These are phyloP conservation scores for Atractosteus spatula DNA, from an alignment of 2,113 vertebrate species.

Conservation along the genomic window DNA sequence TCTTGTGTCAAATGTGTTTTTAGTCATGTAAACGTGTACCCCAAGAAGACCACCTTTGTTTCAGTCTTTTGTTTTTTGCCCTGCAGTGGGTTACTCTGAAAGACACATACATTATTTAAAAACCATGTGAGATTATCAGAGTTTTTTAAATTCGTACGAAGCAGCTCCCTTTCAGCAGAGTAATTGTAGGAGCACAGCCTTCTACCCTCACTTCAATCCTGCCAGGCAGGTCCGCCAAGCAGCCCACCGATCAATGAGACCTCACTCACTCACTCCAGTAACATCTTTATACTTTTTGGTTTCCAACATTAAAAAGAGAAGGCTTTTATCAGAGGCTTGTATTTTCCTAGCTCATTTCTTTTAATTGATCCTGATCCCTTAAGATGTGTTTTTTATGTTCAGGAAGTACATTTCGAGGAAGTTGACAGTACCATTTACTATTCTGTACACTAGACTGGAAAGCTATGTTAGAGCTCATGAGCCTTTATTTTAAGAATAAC, in stretches of 20 bases:
- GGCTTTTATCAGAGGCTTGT: conserved; percentile 46
- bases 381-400: background rate
- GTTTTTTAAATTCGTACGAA: too few species aligned
- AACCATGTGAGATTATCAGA: too few species aligned
- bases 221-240: background rate
- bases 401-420: too few species aligned
- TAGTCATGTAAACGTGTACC: too few species aligned
- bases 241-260: conserved; percentile 29
- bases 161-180: too few species aligned
- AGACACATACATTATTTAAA: too few species aligned
- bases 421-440: too few species aligned
- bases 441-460: background rate
- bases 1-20: too few species aligned
- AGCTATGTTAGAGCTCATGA: background rate
- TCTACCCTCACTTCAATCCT: background rate
- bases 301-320: conserved; percentile 30
- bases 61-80: too few species aligned
- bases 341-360: conserved; percentile 39
- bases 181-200: background rate
- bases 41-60: too few species aligned
- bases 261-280: conserved; percentile 6
- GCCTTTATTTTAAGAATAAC: background rate
- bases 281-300: background rate
- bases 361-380: conserved; percentile 25
- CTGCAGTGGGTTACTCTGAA: too few species aligned